Conservation (phyloP, 2,888 invertebrate genomes). For the Lymantria dispar region DNA sequence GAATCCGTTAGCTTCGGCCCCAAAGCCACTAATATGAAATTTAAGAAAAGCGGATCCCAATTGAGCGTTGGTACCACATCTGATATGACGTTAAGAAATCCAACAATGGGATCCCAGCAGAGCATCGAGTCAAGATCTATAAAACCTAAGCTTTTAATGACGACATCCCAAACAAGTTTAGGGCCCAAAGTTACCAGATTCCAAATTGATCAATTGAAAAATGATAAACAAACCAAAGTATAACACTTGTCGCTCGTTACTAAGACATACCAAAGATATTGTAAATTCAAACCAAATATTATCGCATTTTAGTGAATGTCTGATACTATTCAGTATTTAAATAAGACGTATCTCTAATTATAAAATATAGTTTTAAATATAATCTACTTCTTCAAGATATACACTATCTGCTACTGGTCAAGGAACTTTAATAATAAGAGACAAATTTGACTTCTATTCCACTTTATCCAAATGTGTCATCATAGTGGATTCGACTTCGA, state of each 20-base stretch:
- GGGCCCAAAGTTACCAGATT: slow-evolving; percentile 57
- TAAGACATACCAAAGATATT: slow-evolving; percentile 65
- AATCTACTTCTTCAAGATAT: too few species aligned
- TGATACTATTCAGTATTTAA: too few species aligned
- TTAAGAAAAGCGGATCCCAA: slow-evolving; percentile 20
- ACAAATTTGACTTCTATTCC: too few species aligned
- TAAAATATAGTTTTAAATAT: too few species aligned
- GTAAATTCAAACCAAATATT: slow-evolving; percentile 34
- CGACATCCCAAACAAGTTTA: slow-evolving; percentile 31
- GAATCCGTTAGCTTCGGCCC: slow-evolving; percentile 26
- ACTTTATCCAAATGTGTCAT: too few species aligned
- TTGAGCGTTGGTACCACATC: slow-evolving; percentile 18
- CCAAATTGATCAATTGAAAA: slow-evolving; percentile 44
- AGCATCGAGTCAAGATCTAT: slow-evolving; percentile 33
- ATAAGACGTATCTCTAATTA: too few species aligned
- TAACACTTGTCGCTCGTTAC: slow-evolving; percentile 65
- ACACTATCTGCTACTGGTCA: too few species aligned
- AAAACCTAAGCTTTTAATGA: slow-evolving; percentile 14
- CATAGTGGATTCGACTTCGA: too few species aligned
- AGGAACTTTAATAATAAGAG: too few species aligned
- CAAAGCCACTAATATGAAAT: slow-evolving; percentile 16
- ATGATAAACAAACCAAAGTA: slow-evolving; percentile 45
- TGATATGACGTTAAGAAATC: slow-evolving; percentile 9
- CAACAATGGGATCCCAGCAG: slow-evolving; percentile 34
- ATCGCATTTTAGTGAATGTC: slow-evolving; percentile 11